Conservation (phyloP, 2,113 vertebrate genomes). For the Erinaceus europaeus region DNA sequence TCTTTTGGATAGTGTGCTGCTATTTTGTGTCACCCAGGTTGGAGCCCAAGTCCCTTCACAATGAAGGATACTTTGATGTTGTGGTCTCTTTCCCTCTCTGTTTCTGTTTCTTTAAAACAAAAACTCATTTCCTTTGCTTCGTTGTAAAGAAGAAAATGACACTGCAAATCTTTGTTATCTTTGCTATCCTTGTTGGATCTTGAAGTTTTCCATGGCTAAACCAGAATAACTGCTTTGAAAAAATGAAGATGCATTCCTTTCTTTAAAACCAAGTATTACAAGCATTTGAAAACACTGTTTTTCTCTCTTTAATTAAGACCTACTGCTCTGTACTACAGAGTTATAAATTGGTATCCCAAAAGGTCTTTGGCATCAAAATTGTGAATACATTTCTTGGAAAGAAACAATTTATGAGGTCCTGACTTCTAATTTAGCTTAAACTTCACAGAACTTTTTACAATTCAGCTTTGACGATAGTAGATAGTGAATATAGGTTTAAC, state of each 20-base stretch:
- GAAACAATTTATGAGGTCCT: not conserved
- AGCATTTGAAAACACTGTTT: no score
- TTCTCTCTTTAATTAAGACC: constrained; percentile 20
- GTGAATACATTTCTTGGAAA: not conserved
- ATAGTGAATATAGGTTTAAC: not conserved
- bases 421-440: constrained; percentile 7
- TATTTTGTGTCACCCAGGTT: no score
- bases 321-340: not conserved
- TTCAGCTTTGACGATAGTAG: not conserved
- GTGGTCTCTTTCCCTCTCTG: no score
- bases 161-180: not conserved
- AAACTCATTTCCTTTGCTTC: not conserved
- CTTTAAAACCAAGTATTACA: constrained; percentile 29
- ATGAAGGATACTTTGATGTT: no score
- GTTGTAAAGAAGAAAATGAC: not conserved
- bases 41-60: no score
- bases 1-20: no score
- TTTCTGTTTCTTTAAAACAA: no score
- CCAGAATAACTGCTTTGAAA: not conserved
- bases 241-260: constrained; percentile 31
- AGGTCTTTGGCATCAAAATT: not conserved
- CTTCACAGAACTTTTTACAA: not conserved
- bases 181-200: constrained; percentile 31
- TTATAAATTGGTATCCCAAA: not conserved
- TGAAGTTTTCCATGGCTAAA: not conserved